These are phyloP conservation scores for Meghimatium bilineatum DNA, from an alignment of 2,888 invertebrate genomes.

Conservation along the genomic window DNA sequence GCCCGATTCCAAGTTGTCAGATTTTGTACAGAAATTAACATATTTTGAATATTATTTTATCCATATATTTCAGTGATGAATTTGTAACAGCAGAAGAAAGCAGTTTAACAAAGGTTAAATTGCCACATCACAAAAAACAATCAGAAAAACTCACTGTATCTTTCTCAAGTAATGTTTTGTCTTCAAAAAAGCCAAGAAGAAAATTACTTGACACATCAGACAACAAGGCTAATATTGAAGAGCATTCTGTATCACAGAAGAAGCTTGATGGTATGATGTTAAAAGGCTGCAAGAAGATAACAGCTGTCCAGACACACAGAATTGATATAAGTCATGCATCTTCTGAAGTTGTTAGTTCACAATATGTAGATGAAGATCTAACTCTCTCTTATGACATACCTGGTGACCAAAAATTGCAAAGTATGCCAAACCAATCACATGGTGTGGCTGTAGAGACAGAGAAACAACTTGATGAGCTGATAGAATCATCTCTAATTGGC, in stretches of 20 bases:
- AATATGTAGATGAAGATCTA: neutral
- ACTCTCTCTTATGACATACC: slow-evolving; percentile 27
- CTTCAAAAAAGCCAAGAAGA: neutral
- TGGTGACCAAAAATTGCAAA: neutral
- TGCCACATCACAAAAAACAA: neutral
- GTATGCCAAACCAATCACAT: neutral
- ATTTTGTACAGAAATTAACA: neutral
- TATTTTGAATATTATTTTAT: neutral
- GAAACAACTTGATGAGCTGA: neutral
- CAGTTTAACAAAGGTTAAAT: neutral
- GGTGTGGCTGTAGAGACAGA: neutral
- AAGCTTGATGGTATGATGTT: neutral
- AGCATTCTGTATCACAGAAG: neutral
- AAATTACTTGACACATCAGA: neutral
- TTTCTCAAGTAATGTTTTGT: neutral
- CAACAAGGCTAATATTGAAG: neutral
- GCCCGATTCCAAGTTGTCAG: neutral
- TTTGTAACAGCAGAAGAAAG: neutral
- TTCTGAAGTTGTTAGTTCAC: neutral
- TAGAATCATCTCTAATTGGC: neutral
- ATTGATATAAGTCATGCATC: neutral
- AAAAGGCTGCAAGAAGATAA: neutral
- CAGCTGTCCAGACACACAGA: neutral
- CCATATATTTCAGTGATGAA: slow-evolving; percentile 7
- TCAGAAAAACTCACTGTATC: neutral